Percentiles rank a stretch among this genome's conserved stretches.
Conservation (phyloP, 2,797 vertebrate species). For the Danio albolineatus region DNA sequence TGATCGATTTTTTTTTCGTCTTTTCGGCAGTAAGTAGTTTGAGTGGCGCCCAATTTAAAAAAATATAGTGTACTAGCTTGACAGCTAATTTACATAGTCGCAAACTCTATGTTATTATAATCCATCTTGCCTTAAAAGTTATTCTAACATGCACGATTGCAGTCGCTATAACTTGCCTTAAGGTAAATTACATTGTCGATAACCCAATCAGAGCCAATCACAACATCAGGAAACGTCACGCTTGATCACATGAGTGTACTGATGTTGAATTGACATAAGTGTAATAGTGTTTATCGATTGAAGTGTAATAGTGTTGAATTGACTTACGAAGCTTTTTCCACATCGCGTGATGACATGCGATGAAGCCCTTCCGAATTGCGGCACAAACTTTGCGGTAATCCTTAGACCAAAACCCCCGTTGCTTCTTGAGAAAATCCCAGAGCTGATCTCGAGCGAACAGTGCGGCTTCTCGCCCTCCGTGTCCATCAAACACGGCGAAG, state of each 20-base stretch:
- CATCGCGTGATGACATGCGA: conserved; percentile 96
- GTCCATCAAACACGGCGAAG: conserved; percentile 94
- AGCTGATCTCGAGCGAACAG: conserved; percentile 91
- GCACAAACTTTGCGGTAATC: conserved; percentile 89
- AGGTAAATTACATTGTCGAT: neutral
- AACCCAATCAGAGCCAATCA: neutral
- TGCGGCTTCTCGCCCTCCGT: conserved; percentile 94
- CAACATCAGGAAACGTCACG: neutral
- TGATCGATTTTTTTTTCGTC: neutral
- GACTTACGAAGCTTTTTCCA: conserved; percentile 97
- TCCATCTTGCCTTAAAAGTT: conserved; percentile 71
- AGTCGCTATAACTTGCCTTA: neutral
- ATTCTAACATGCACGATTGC: neutral
- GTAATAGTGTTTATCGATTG: neutral
- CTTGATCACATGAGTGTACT: neutral
- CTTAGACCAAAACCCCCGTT: conserved; percentile 89
- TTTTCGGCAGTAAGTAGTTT: conserved; percentile 56
- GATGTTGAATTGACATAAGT: too few relatives aligned
- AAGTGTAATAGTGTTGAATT: neutral
- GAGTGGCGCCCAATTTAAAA: conserved; percentile 84
- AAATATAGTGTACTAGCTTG: conserved; percentile 61
- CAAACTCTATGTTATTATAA: conserved; percentile 86
- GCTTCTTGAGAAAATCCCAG: conserved; percentile 93
- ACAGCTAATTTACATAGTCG: conserved; percentile 64
- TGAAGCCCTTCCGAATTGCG: conserved; percentile 92